These are phyloP conservation scores for Lycophotia porphyrea DNA, from an alignment of 2,888 invertebrate genomes.

Conservation along the genomic window DNA sequence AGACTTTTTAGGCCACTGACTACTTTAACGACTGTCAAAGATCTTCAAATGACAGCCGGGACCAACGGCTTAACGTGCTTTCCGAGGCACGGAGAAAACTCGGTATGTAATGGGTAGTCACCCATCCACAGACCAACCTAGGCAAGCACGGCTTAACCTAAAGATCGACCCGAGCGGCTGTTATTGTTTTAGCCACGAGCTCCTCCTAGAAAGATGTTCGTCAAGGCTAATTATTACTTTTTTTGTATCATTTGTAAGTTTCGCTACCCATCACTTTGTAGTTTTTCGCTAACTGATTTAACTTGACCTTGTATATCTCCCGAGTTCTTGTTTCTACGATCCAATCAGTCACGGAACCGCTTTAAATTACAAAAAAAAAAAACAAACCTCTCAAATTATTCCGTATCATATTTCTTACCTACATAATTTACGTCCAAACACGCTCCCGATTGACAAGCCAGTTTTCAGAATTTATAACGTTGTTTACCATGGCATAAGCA, in stretches of 20 bases:
- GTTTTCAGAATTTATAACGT: slow-evolving; percentile 40
- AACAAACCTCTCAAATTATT: background rate
- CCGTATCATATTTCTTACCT: slow-evolving; percentile 5
- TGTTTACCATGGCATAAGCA: slow-evolving; percentile 32
- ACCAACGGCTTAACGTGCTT: too few species aligned
- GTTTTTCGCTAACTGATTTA: background rate
- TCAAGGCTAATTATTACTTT: background rate
- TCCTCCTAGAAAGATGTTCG: background rate
- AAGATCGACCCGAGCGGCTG: too few species aligned
- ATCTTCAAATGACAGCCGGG: too few species aligned
- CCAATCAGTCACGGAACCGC: background rate
- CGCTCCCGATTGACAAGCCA: slow-evolving; percentile 39
- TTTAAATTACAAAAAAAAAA: background rate
- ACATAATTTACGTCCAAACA: slow-evolving; percentile 5
- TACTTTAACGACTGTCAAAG: too few species aligned
- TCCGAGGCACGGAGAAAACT: too few species aligned
- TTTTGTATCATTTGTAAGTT: background rate
- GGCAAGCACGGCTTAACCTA: too few species aligned
- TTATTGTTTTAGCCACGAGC: too few species aligned
- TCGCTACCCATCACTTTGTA: background rate
- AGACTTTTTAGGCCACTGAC: too few species aligned
- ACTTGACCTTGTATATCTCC: too few species aligned
- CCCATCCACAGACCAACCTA: too few species aligned
- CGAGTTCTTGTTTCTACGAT: background rate
- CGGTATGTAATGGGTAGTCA: too few species aligned